Percentiles rank a stretch among this genome's conserved stretches.
Evolutionary conservation across 2,888 invertebrate species (phyloP).

Genomic region (Drosophila mulleri): DNA sequence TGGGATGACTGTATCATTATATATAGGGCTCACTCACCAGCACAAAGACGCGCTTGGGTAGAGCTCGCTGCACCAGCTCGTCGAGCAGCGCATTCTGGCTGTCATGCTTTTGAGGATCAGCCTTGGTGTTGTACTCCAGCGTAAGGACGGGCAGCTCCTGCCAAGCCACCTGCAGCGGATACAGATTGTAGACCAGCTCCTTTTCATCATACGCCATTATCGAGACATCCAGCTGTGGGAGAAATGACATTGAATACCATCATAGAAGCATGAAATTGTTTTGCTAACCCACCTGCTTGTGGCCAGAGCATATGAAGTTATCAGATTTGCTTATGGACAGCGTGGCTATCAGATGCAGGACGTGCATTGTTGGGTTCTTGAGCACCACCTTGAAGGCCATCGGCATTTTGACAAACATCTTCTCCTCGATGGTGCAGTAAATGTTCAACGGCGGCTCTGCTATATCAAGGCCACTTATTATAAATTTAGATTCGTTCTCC

Average conservation of each 20-base stretch:
- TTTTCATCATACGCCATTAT: slow-evolving; percentile 84
- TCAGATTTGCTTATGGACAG: slow-evolving; percentile 86
- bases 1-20: not conserved
- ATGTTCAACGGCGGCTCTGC: slow-evolving; percentile 84
- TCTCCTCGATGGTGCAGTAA: slow-evolving; percentile 85
- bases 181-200: slow-evolving; percentile 84
- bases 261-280: too few relatives aligned
- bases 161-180: slow-evolving; percentile 85
- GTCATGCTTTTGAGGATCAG: slow-evolving; percentile 83
- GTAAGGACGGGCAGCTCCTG: slow-evolving; percentile 84
- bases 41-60: slow-evolving; percentile 85
- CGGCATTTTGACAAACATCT: slow-evolving; percentile 85
- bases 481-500: slow-evolving; percentile 85
- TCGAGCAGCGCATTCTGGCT: slow-evolving; percentile 81
- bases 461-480: slow-evolving; percentile 83
- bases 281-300: slow-evolving; percentile 89
- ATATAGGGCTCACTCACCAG: slow-evolving; percentile 72
- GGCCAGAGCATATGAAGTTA: slow-evolving; percentile 97
- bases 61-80: slow-evolving; percentile 84
- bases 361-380: slow-evolving; percentile 84
- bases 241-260: not conserved
- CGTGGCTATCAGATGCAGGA: slow-evolving; percentile 83
- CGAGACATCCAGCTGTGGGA: slow-evolving; percentile 83
- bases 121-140: slow-evolving; percentile 83
- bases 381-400: slow-evolving; percentile 84